Evolutionary conservation across 2,113 vertebrate species (phyloP).

Genomic region (Aphelocoma coerulescens): DNA sequence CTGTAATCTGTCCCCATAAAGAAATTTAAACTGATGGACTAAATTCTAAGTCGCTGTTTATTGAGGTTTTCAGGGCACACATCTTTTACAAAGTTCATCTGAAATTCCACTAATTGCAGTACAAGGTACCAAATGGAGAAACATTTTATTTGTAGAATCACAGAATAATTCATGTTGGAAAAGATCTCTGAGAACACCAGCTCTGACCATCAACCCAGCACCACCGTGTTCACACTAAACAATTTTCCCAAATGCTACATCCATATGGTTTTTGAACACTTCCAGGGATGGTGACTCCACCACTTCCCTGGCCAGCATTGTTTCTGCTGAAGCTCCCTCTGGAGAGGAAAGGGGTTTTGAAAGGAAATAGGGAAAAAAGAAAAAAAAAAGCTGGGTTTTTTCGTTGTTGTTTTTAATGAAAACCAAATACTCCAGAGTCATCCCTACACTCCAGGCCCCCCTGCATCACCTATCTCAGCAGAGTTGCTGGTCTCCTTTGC

Average conservation of each 20-base stretch:
- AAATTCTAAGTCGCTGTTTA: not conserved
- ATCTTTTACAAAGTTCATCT: not conserved
- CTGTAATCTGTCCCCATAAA: not conserved
- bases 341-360: not conserved
- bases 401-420: not conserved
- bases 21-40: not conserved
- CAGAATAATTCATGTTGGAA: not conserved
- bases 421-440: not conserved
- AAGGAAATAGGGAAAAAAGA: accelerated
- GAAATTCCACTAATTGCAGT: not conserved
- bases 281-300: not conserved
- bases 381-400: accelerated
- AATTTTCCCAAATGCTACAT: not conserved
- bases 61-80: not conserved
- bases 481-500: not conserved
- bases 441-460: not conserved
- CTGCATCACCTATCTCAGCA: not conserved
- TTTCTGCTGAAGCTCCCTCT: not conserved
- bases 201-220: not conserved
- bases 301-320: not conserved
- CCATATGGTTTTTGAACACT: not conserved
- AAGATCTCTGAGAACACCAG: not conserved
- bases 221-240: accelerated
- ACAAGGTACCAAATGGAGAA: not conserved
- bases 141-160: not conserved